These are phyloP conservation scores for Corythaeola cristata DNA, from an alignment of 2,113 vertebrate species.

Conservation along the genomic window DNA sequence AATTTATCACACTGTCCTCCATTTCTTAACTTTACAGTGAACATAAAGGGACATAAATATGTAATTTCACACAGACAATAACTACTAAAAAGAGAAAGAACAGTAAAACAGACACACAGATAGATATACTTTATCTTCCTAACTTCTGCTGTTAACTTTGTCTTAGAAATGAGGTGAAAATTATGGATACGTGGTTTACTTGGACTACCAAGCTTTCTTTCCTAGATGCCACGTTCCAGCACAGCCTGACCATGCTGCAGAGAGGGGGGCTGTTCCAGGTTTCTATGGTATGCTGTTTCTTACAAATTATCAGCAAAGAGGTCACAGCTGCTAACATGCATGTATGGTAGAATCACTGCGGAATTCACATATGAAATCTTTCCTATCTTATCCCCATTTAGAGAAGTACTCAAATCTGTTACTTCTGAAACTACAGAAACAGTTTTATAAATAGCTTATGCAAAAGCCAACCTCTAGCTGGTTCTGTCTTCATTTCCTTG, in stretches of 20 bases:
- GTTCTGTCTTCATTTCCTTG: neutral
- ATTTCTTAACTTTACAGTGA: neutral
- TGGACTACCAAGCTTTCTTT: neutral
- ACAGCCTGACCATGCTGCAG: neutral
- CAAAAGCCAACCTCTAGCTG: neutral
- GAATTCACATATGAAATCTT: neutral
- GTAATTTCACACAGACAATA: constrained; percentile 4
- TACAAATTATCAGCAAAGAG: neutral
- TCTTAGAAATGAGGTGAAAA: neutral
- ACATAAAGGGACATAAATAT: constrained; percentile 12
- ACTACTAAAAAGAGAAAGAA: neutral
- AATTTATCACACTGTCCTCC: neutral
- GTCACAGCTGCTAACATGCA: neutral
- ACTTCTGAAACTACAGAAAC: neutral
- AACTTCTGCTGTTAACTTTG: neutral
- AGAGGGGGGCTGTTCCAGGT: neutral
- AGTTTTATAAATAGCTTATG: neutral
- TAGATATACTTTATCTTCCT: neutral
- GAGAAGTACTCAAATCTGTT: neutral
- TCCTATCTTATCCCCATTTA: neutral
- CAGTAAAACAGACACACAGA: constrained; percentile 15
- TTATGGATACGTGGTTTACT: neutral
- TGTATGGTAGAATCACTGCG: neutral
- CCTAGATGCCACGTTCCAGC: neutral
- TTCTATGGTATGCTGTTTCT: neutral